Base-by-base conservation (phyloP, 2,888 invertebrate genomes). In the Girardia tigrina region DNA sequence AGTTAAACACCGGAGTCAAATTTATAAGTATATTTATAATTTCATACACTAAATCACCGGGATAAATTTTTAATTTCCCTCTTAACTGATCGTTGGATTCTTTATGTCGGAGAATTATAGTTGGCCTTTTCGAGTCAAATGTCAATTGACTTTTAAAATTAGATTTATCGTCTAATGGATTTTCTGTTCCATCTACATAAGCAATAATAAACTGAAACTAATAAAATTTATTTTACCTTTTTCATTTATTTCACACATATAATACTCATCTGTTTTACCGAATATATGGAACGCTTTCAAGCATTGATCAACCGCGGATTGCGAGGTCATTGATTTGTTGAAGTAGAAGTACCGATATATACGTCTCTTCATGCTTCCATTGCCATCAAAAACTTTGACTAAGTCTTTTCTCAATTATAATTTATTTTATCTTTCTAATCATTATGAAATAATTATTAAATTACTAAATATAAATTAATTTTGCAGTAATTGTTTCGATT, bases 71-170 rank as follows among this genome's bases (percentile, higher is more conserved):
- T 76, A 98, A 93, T 83, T 90, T 90, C 77, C 94, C 94, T 79
- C 88, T 88, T 79, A 91, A 90, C 78, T 89, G 89, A 84, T 92
- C 91, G 80, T 89, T 89, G 6, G 75, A 29, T 84, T 90, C 91
- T 85, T 89, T 89, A 87, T 94, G 94, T 79, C 97, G 89, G 79
- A 98, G 88, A 86, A 93, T 94, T 79, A 97, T 89, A 78, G 94
- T 94, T 77, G 94, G 94, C 83, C 95, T 88, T 86, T 94, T 94
- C 81, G 94, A 94, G 82, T 95, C 97, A 80, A 91, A 76, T 26
- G 28, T 69, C 69, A 76, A 71, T 28, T 76, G 77, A 26, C 27
- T 29, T 26, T 77, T 56, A 26, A 76, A 76, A 26, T 76, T 76
- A 14, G 28, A 28, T n/a, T 69, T 70, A 20, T 77, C 76, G 26